These are phyloP conservation scores for Pachydiplax longipennis DNA, from an alignment of 2,888 invertebrate genomes.

Conservation along the genomic window DNA sequence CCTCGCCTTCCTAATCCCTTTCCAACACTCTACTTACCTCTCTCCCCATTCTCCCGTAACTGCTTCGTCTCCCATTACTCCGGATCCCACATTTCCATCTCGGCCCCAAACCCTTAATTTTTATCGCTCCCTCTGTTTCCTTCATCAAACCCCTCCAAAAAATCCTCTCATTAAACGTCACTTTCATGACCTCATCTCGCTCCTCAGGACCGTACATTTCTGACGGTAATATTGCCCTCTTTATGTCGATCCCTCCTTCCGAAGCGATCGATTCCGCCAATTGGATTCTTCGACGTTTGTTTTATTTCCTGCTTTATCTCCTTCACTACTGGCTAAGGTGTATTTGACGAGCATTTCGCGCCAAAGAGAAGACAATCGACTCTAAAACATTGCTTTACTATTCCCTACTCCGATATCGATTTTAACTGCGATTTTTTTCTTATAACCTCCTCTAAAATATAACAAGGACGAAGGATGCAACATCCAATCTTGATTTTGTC, in stretches of 20 bases:
- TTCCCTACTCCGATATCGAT: no score
- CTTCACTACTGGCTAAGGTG: not conserved
- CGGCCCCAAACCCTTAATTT: not conserved
- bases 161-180: not conserved
- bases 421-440: no score
- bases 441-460: no score
- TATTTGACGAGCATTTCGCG: not conserved
- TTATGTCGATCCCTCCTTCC: not conserved
- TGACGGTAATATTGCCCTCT: not conserved
- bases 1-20: not conserved
- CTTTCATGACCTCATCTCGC: not conserved
- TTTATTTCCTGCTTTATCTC: not conserved
- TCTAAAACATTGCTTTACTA: no score
- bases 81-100: not conserved
- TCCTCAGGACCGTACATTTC: not conserved
- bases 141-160: not conserved
- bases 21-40: not conserved
- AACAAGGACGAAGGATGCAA: no score
- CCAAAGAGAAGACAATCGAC: no score
- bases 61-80: not conserved
- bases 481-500: no score
- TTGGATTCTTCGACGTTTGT: no score
- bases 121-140: not conserved
- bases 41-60: not conserved
- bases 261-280: no score